phyloP scores from a whole-genome alignment of 2,113 vertebrate species.

The Calonectris borealis region DNA sequence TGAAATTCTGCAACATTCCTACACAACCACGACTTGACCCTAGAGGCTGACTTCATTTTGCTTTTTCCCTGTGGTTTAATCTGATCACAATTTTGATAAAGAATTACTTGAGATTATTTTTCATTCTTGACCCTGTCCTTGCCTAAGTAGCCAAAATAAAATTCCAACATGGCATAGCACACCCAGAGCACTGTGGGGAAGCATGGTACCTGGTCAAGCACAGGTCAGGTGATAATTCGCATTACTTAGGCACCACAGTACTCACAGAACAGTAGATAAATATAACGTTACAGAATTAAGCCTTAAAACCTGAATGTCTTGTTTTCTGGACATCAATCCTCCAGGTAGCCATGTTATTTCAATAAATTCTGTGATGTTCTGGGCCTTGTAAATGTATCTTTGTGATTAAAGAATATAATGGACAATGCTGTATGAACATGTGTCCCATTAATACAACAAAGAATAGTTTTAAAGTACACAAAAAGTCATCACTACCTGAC shows the following conservation, averaged over 20 bases:
- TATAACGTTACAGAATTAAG: neutral
- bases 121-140: neutral
- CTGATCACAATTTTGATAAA: neutral
- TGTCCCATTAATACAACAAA: neutral
- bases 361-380: neutral
- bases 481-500: neutral
- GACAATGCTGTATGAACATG: neutral
- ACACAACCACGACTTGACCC: neutral
- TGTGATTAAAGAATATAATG: neutral
- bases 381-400: neutral
- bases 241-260: neutral
- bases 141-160: neutral
- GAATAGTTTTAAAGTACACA: neutral
- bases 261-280: neutral
- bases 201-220: neutral
- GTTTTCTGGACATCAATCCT: neutral
- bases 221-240: neutral
- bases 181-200: neutral
- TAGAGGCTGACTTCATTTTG: neutral
- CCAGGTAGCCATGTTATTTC: neutral
- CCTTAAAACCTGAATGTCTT: neutral
- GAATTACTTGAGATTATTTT: neutral
- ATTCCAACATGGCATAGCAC: neutral
- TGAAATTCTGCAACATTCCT: neutral
- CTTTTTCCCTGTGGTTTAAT: neutral